Conservation (phyloP, 1,140 invertebrate genomes). For the Tyrophagus putrescentiae region DNA sequence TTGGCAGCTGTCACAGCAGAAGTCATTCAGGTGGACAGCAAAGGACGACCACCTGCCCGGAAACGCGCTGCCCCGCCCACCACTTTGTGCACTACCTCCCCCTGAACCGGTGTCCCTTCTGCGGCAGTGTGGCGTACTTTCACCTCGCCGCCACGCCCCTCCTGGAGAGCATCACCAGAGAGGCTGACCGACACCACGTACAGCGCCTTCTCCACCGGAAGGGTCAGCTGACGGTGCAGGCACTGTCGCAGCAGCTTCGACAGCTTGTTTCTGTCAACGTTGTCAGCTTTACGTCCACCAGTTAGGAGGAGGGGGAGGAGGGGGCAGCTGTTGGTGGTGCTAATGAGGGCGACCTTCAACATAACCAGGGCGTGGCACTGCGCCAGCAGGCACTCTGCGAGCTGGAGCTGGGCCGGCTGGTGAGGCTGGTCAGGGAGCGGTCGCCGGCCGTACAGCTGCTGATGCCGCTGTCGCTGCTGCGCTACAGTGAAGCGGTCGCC, state of each 20-base stretch:
- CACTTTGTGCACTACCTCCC: background rate
- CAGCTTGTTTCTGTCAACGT: background rate
- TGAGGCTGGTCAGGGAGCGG: background rate
- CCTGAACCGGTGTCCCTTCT: conserved; percentile 11
- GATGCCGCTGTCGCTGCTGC: background rate
- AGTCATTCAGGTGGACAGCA: too few species aligned
- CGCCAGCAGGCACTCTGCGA: background rate
- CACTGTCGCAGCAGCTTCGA: background rate
- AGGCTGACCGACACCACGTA: background rate
- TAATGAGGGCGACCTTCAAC: background rate
- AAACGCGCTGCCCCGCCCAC: background rate
- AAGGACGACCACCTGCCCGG: background rate
- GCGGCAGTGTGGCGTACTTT: conserved; percentile 1
- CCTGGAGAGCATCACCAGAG: conserved; percentile 1
- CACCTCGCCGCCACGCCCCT: background rate
- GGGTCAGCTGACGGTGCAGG: background rate
- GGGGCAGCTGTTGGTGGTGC: background rate
- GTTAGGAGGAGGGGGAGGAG: background rate
- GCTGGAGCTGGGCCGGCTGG: background rate
- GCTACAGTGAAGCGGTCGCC: background rate
- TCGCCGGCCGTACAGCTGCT: conserved; percentile 1
- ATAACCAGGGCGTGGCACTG: background rate
- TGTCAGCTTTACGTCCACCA: background rate
- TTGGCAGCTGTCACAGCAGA: background rate
- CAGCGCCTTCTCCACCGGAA: background rate